phyloP scores from a whole-genome alignment of 2,888 invertebrate genomes.

The Miltochrista miniata region DNA sequence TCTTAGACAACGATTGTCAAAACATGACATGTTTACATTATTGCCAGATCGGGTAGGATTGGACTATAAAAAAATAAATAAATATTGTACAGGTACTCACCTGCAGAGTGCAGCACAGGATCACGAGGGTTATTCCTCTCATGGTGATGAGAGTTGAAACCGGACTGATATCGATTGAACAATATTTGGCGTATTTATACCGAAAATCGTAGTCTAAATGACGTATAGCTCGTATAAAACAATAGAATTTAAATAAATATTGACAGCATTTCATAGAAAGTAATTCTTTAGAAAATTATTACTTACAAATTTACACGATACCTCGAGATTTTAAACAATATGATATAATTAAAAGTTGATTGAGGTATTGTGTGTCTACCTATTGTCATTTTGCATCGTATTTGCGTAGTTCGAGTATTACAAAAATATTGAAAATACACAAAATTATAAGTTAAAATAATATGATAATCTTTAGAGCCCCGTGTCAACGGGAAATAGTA shows the following conservation, averaged over 20 bases:
- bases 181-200: slow-evolving; percentile 61
- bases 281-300: slow-evolving; percentile 44
- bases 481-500: too few relatives aligned
- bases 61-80: too few relatives aligned
- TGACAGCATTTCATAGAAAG: slow-evolving; percentile 43
- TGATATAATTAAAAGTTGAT: slow-evolving; percentile 52
- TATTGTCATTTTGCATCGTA: slow-evolving; percentile 6
- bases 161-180: slow-evolving; percentile 62
- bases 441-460: too few relatives aligned
- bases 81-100: slow-evolving; percentile 63
- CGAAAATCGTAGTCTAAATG: slow-evolving; percentile 30
- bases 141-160: slow-evolving; percentile 72
- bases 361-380: slow-evolving; percentile 33
- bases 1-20: too few relatives aligned
- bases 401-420: neutral
- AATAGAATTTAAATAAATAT: slow-evolving; percentile 48
- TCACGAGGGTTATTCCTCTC: slow-evolving; percentile 76
- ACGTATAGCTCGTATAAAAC: slow-evolving; percentile 38
- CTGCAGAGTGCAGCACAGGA: slow-evolving; percentile 76
- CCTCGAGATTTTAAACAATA: slow-evolving; percentile 58
- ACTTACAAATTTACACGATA: slow-evolving; percentile 51
- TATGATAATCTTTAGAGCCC: too few relatives aligned
- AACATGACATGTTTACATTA: too few relatives aligned
- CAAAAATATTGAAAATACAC: neutral
- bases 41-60: too few relatives aligned